Evolutionary conservation across 2,797 vertebrate species (phyloP).

Genomic region (Xiphorhynchus erythropygius): DNA sequence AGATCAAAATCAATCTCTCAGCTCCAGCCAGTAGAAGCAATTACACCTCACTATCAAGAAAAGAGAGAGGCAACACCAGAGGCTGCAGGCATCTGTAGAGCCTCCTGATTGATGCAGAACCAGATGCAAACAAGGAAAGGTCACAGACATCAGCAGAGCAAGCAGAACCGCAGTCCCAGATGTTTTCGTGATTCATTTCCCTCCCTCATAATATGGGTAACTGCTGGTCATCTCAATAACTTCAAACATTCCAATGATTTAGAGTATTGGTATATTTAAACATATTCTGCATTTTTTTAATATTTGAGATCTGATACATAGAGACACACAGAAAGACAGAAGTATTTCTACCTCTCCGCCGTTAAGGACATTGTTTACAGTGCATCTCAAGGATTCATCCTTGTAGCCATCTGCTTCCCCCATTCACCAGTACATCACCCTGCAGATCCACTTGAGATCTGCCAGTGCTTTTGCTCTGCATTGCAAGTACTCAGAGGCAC

Average conservation of each 20-base stretch:
- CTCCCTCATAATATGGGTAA: background rate
- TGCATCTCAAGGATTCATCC: background rate
- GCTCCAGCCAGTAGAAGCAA: background rate
- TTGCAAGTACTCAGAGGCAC: background rate
- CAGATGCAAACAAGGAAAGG: background rate
- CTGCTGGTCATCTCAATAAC: background rate
- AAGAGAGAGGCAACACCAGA: background rate
- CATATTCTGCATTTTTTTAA: background rate
- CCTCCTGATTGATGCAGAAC: background rate
- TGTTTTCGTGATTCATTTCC: background rate
- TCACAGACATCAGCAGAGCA: background rate
- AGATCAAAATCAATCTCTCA: background rate
- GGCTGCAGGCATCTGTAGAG: rapidly evolving
- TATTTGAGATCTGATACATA: background rate
- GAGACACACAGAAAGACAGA: background rate
- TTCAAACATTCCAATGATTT: background rate
- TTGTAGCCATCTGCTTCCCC: background rate
- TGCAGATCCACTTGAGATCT: background rate
- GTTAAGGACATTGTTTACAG: background rate
- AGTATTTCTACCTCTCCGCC: background rate
- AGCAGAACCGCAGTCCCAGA: background rate
- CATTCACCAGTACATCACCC: background rate
- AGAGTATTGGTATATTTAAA: background rate
- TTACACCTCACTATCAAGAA: background rate
- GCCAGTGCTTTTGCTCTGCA: background rate